Evolutionary conservation across 2,113 vertebrate species (phyloP).

Genomic region (Cyphomyrus discorhynchus): DNA sequence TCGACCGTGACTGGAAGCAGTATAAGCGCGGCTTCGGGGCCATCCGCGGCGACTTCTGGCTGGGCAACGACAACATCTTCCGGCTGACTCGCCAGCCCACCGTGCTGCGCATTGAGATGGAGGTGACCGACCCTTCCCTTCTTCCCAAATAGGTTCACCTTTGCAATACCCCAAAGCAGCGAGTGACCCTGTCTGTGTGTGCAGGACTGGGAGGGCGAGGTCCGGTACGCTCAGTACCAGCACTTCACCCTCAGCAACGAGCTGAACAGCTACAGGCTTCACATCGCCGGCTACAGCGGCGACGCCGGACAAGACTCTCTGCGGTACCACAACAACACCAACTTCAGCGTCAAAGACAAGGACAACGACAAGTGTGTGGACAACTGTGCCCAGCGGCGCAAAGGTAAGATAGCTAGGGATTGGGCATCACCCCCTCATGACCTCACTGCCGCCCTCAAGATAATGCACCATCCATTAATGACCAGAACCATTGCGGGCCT

Average conservation of each 20-base stretch:
- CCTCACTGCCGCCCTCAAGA: background rate
- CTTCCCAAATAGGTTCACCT: background rate
- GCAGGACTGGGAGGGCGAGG: constrained; percentile 87
- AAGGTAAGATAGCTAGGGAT: constrained; percentile 58
- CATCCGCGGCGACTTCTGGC: constrained; percentile 90
- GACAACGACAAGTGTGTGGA: constrained; percentile 98
- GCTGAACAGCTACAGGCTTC: constrained; percentile 84
- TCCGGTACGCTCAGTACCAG: constrained; percentile 73
- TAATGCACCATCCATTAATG: background rate
- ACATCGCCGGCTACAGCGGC: constrained; percentile 81
- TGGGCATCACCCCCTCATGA: background rate
- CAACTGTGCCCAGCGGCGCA: constrained; percentile 78
- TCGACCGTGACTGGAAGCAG: constrained; percentile 87
- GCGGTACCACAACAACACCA: constrained; percentile 93
- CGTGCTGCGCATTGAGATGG: constrained; percentile 78
- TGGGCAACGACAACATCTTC: constrained; percentile 91
- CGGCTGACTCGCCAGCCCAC: constrained; percentile 82
- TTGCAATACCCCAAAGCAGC: background rate
- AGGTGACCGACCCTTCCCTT: constrained; percentile 57
- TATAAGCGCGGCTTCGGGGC: constrained; percentile 88
- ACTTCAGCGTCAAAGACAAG: constrained; percentile 94
- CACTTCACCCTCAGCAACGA: constrained; percentile 79
- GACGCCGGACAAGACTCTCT: constrained; percentile 74
- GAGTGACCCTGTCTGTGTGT: background rate
- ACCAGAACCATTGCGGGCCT: background rate